Evolutionary conservation across 1,140 invertebrate species (phyloP), one percentile per base, ranked within the genome.

Genomic region (Aplysia californica): DNA sequence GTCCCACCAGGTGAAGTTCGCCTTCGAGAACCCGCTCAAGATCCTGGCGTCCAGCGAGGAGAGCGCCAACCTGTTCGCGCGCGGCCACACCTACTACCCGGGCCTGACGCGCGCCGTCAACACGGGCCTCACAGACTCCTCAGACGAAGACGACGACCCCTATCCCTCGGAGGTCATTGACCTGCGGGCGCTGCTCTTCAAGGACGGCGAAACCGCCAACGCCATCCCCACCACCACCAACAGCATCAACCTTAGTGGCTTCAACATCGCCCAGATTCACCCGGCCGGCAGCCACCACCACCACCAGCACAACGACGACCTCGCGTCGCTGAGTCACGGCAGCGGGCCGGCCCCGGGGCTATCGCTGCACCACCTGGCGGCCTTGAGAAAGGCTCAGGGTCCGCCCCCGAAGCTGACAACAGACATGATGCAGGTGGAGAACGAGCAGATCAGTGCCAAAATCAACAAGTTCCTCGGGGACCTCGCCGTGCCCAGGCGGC

Each of bases 121-220:
- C 3, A 65, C 44, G 29, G 35, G 64, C 65, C 6, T 26, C 36
- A 2, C 56, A 66, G 68, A 55, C 23, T 3, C 38, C 23, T 50
- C 61, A 33, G 61, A 44, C 33, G 76, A 73, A 36, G 77, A 79
- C 21, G 79, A 80, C 35, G 66, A 81, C 38, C 82, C 82, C 39
- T 84, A 86, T 59, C 80, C 84, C 67, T 79, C 75, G n/a, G 83
- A 86, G 56, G 79, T 79, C 66, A 79, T 85, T 23, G 59, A 77
- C 36, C 59, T 77, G 15, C 1, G 59, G 36, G 68, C 35, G 4
- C 10, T 64, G 21, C 58, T 77, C 26, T 70, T 29, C 26, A n/a
- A n/a, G 20, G 20, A 73, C 23, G 41, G 26, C 35, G 33, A n/a
- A n/a, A n/a, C n/a, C n/a, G n/a, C n/a, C n/a, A n/a, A n/a, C n/a